These are phyloP conservation scores for Aurelia sp. DNA, from an alignment of 30 jellyfish, hydroid and myxozoan species.

Conservation along the genomic window DNA sequence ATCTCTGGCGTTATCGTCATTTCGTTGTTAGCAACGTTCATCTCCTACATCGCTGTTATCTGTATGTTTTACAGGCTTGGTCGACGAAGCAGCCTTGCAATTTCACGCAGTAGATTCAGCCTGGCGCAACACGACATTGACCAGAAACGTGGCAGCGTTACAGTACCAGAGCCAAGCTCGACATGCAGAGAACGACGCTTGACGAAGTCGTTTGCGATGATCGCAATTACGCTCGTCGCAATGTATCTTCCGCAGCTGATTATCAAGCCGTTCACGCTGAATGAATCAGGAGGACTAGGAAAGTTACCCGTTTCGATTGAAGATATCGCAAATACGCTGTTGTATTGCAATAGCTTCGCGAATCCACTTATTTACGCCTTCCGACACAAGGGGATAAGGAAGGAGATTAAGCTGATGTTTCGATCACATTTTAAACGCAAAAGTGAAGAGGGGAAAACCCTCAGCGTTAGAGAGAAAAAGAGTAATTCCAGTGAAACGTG, in stretches of 20 bases:
- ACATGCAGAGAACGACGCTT: conserved; percentile 45
- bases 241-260: conserved; percentile 77
- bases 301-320: conserved; percentile 49
- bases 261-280: conserved; percentile 60
- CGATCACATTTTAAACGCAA: background rate
- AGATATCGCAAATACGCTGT: conserved; percentile 70
- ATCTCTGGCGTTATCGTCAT: conserved; percentile 55
- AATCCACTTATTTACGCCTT: conserved; percentile 71
- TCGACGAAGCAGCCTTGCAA: conserved; percentile 13
- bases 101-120: conserved; percentile 9
- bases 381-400: conserved; percentile 65
- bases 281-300: conserved; percentile 28
- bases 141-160: conserved; percentile 9
- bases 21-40: conserved; percentile 47
- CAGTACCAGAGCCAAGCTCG: conserved; percentile 38
- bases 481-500: conserved; percentile 28
- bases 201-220: conserved; percentile 71
- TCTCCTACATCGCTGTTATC: conserved; percentile 52
- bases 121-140: conserved; percentile 16
- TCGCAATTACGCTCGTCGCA: conserved; percentile 54
- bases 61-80: conserved; percentile 45
- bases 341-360: conserved; percentile 77
- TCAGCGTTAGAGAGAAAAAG: conserved; percentile 14
- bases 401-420: conserved; percentile 51
- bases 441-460: background rate